Conservation (phyloP, 2,888 invertebrate species). For the Acanthopleura granulata region DNA sequence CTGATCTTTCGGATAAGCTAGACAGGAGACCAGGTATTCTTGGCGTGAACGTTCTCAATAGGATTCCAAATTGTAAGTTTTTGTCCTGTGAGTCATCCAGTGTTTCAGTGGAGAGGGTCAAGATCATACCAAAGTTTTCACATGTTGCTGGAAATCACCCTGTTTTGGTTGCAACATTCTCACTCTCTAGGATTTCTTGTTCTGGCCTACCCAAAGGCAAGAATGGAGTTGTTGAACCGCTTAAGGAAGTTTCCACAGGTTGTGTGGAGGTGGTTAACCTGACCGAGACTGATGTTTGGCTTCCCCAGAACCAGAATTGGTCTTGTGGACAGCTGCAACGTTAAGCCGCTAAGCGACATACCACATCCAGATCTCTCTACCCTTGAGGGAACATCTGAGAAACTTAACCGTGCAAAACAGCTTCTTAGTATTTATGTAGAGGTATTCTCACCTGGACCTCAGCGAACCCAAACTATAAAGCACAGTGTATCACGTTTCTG, state of each 20-base stretch:
- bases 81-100: neutral
- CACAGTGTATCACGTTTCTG: neutral
- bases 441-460: neutral
- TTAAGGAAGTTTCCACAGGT: neutral
- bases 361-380: neutral
- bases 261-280: neutral
- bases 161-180: neutral
- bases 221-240: neutral
- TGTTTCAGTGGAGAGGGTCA: neutral
- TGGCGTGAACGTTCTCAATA: conserved; percentile 10
- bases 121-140: neutral
- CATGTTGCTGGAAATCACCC: neutral
- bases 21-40: neutral
- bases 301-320: neutral
- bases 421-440: neutral
- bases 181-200: neutral
- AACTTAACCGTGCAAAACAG: neutral
- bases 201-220: neutral
- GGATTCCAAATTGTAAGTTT: neutral
- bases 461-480: conserved; percentile 4
- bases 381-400: neutral
- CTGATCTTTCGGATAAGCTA: neutral
- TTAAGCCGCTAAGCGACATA: neutral
- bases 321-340: neutral
- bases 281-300: neutral